Base-by-base conservation (phyloP, 2,888 invertebrate genomes). In the Orchestes rusci region DNA sequence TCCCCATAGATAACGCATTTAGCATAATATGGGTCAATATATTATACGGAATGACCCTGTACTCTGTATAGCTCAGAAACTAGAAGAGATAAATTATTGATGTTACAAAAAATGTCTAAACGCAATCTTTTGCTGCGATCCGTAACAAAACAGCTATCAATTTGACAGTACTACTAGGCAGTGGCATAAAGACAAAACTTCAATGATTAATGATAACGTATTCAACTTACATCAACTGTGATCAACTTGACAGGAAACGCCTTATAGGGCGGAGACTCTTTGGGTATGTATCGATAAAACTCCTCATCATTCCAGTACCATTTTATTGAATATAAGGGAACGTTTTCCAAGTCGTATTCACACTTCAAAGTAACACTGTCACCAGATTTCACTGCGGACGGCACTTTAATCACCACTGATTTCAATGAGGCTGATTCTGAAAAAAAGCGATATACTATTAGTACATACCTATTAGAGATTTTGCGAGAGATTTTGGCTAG, bases 231-330 rank as follows among this genome's bases (percentile, higher is more conserved):
- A 58, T 74, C 73, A 16, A 74, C 70, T 43, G 67, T 66, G 42
- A 73, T 64, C 48, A 70, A 67, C 16, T 67, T 64, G 43, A 70
- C 60, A 2, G 68, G 64, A 56, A 74, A 75, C 28, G 70, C 69
- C 52, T 70, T 65, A 34, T 69, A 70, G 8, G 72, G 71, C 3
- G 73, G 74, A 39, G 70, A 68, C 53, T 74, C 73, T 56, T 73
- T 73, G 10, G 75, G 74, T 27, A 73, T 70, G 59, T 63, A 75
- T 51, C 74, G 65, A 61, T 73, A 75, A 61, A 75, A 75, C 58
- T 75, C 75, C 33, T 70, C 67, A 43, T 69, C 69, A 44, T 72
- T 72, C 59, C 70, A 66, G 62, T 75, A 75, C 74, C 74, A 75
- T 63, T 73, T 74, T 58, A 74, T 70, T 12, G 73, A 68, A 60